These are phyloP conservation scores for Lasioglossum zephyrum DNA, from an alignment of 2,888 invertebrate species.

Conservation along the genomic window DNA sequence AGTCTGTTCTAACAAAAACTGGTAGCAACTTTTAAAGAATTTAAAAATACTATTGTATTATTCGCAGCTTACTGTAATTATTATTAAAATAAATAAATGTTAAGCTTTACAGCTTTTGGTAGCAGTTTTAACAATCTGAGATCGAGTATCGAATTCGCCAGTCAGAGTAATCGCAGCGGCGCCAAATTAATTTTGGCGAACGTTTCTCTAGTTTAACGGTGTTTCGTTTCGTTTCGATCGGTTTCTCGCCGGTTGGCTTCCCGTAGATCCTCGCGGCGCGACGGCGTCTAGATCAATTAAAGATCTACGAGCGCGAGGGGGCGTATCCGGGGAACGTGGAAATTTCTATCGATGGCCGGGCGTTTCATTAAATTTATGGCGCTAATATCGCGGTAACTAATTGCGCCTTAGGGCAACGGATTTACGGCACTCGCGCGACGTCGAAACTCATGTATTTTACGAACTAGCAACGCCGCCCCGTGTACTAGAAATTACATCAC, in stretches of 20 bases:
- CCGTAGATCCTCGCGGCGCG: neutral
- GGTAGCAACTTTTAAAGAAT: too few relatives aligned
- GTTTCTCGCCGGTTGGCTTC: neutral
- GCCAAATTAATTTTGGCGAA: neutral
- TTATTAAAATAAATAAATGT: too few relatives aligned
- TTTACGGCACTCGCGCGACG: constrained; percentile 39
- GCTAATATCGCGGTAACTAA: constrained; percentile 42
- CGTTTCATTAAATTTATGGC: constrained; percentile 38
- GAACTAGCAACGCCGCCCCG: constrained; percentile 23
- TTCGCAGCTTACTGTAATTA: too few relatives aligned
- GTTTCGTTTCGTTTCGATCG: neutral
- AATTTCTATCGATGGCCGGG: constrained; percentile 27
- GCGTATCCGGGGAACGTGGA: neutral
- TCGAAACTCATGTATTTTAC: constrained; percentile 53
- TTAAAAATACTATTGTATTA: too few relatives aligned
- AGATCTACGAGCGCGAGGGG: neutral
- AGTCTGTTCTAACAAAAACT: too few relatives aligned
- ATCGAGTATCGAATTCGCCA: neutral
- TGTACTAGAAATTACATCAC: constrained; percentile 41
- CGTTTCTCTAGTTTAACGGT: neutral
- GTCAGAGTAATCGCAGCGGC: neutral
- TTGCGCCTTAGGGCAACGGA: constrained; percentile 35
- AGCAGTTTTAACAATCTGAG: neutral
- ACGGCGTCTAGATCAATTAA: neutral
- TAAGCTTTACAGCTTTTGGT: neutral